Evolutionary conservation across 2,888 invertebrate species (phyloP).

Genomic region (Neoitamus cyanurus): DNA sequence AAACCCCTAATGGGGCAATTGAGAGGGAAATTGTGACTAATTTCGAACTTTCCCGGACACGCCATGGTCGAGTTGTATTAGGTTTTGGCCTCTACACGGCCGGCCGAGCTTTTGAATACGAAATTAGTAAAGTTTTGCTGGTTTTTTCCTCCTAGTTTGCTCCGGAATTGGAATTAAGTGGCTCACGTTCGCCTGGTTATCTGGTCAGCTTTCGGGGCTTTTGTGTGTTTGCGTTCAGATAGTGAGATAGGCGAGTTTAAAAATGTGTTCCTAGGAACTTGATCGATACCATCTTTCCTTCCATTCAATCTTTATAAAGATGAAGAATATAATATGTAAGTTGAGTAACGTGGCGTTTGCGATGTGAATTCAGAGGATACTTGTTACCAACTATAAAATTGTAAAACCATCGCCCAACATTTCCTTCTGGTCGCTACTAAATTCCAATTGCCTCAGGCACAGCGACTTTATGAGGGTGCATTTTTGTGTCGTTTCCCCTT

Average conservation of each 20-base stretch:
- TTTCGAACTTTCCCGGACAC: not conserved
- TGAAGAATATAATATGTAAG: too few relatives aligned
- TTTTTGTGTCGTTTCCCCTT: too few relatives aligned
- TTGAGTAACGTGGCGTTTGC: too few relatives aligned
- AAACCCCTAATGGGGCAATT: constrained; percentile 20
- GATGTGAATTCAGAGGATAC: too few relatives aligned
- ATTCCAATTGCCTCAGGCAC: too few relatives aligned
- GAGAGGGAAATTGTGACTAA: not conserved
- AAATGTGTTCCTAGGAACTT: too few relatives aligned
- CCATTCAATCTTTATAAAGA: too few relatives aligned
- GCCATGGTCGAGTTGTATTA: not conserved
- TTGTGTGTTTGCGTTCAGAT: not conserved
- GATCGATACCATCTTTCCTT: too few relatives aligned
- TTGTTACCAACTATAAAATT: too few relatives aligned
- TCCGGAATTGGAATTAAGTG: not conserved
- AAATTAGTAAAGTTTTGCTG: not conserved
- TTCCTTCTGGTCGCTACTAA: too few relatives aligned
- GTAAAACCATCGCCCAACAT: too few relatives aligned
- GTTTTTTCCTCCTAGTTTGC: not conserved
- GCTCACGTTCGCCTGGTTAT: not conserved
- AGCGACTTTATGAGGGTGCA: too few relatives aligned
- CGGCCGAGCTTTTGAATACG: not conserved
- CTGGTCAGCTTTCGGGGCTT: not conserved
- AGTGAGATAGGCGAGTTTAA: not conserved
- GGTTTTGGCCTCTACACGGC: not conserved